phyloP scores from a whole-genome alignment of 2,888 invertebrate genomes.

The Drosophila seclusa region DNA sequence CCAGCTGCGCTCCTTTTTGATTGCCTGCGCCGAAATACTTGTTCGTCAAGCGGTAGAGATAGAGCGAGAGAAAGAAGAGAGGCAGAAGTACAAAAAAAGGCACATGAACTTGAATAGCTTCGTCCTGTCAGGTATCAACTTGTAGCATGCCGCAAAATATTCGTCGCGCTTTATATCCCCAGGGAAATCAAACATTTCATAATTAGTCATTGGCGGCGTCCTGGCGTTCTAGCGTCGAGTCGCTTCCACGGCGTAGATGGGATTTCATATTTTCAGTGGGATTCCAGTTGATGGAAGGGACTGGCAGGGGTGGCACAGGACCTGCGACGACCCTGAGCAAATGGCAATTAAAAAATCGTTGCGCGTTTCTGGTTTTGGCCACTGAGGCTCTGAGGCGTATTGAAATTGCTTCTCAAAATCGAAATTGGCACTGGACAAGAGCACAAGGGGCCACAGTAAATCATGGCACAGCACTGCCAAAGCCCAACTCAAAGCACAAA shows the following conservation, averaged over 20 bases:
- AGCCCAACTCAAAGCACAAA: constrained; percentile 62
- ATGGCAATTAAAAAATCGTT: constrained; percentile 78
- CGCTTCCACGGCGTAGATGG: constrained; percentile 61
- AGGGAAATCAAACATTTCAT: constrained; percentile 84
- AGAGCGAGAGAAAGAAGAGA: constrained; percentile 12
- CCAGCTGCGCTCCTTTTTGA: constrained; percentile 60
- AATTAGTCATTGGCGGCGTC: constrained; percentile 79
- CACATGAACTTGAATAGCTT: constrained; percentile 51
- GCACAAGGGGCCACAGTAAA: constrained; percentile 11
- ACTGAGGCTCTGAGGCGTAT: constrained; percentile 70
- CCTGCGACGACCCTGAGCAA: constrained; percentile 58
- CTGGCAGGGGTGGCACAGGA: constrained; percentile 14
- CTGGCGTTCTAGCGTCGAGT: constrained; percentile 26
- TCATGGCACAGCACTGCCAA: constrained; percentile 15
- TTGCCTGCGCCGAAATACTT: constrained; percentile 57
- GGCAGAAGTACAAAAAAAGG: constrained; percentile 38
- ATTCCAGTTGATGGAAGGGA: constrained; percentile 3
- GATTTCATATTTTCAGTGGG: constrained; percentile 53
- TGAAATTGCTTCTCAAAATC: constrained; percentile 78
- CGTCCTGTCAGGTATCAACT: constrained; percentile 50
- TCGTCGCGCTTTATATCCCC: constrained; percentile 72
- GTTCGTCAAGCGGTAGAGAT: constrained; percentile 24
- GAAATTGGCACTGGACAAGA: constrained; percentile 63
- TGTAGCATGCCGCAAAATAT: constrained; percentile 57
- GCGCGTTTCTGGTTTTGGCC: constrained; percentile 63